Evolutionary conservation across 2,888 invertebrate species (phyloP).

Genomic region (Macaria liturata): DNA sequence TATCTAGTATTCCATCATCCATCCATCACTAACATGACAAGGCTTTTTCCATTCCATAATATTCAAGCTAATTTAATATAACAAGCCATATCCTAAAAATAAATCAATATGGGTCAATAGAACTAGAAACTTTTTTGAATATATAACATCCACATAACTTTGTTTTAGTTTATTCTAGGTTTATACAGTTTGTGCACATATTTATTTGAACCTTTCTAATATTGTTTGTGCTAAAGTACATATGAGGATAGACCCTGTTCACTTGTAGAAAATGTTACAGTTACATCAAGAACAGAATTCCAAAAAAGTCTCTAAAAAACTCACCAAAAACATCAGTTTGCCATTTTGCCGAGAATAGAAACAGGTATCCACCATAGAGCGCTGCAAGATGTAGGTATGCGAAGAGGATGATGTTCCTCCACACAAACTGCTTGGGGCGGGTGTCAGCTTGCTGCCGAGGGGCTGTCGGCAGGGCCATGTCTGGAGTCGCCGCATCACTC

Average conservation of each 20-base stretch:
- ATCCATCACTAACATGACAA: constrained; percentile 6
- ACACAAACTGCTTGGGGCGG: constrained; percentile 86
- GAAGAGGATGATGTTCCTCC: constrained; percentile 93
- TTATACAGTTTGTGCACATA: no score
- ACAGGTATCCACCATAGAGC: constrained; percentile 89
- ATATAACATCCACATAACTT: no score
- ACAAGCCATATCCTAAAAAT: no score
- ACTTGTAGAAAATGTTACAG: no score
- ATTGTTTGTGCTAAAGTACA: no score
- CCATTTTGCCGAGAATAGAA: constrained; percentile 89
- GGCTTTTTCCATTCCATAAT: neutral
- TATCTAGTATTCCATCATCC: constrained; percentile 8
- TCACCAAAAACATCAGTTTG: constrained; percentile 88
- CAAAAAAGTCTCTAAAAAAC: constrained; percentile 39
- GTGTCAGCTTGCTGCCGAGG: constrained; percentile 80
- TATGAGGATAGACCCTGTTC: no score
- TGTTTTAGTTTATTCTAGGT: no score
- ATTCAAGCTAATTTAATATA: no score
- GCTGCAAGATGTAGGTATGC: constrained; percentile 89
- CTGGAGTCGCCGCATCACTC: constrained; percentile 72
- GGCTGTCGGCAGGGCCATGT: constrained; percentile 62
- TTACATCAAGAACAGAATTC: no score
- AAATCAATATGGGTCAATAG: no score
- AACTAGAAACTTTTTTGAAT: no score
- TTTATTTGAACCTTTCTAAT: no score